Evolutionary conservation across 2,888 invertebrate species (phyloP), one percentile per base, ranked within the genome.

Genomic region (Ophion obscuratus): DNA sequence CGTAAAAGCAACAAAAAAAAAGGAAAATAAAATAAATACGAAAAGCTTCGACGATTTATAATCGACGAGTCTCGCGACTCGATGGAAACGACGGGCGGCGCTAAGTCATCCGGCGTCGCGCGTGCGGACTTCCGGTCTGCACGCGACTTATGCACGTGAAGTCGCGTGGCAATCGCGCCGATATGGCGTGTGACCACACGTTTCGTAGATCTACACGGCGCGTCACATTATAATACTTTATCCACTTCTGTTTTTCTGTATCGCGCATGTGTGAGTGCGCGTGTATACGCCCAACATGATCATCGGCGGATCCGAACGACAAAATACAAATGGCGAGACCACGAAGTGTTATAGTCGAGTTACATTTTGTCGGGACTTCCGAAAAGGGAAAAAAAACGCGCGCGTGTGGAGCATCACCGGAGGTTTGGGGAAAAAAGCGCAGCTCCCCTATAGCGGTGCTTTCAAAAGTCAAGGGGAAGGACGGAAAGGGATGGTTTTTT

Each of bases 111-210:
- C 90, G 91, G 90, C 89, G 81, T 87, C 83, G 85, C 59, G 53
- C 53, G 53, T 53, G 53, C 53, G 53, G 53, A 87, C 88, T 91
- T 92, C 92, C 92, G 91, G 91, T 87, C 78, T 75, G 90, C 93
- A 92, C 93, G 92, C 91, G 92, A 91, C 92, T 90, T 89, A 83
- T 80, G 90, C 92, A 91, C 92, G 92, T 92, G 91, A 90, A 91
- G 92, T 90, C 92, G 88, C 92, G 92, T 92, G 92, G 88, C 92
- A 64, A 82, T 80, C 87, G 88, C 62, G 44, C 67, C 68, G 47
- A 67, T 59, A 64, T 66, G 76, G 79, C 86, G 78, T 89, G 89
- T 83, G 81, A 77, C 67, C 62, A 73, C 75, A 62, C 71, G 67
- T 67, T 73, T 68, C 73, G 85, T 83, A 66, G 70, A 73, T 20